These are phyloP conservation scores for Baronia brevicornis DNA, from an alignment of 2,888 invertebrate genomes.

Conservation along the genomic window DNA sequence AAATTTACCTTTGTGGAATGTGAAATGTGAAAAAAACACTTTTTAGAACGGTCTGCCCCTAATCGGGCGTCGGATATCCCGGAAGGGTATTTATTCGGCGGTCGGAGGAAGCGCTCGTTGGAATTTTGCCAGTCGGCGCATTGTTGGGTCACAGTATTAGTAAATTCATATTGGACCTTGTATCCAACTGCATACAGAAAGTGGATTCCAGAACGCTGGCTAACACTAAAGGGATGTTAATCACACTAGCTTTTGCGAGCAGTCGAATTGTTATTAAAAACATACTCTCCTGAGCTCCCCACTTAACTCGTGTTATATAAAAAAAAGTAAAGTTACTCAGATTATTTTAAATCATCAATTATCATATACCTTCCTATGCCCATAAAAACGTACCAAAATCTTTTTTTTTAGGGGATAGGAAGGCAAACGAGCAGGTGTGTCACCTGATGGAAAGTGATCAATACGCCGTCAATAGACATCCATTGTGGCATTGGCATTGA, in stretches of 20 bases:
- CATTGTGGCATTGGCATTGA: no score
- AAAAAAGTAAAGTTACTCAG: no score
- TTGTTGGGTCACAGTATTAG: constrained; percentile 53
- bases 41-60: constrained; percentile 28
- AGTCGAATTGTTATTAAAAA: no score
- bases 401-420: no score
- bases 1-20: constrained; percentile 3
- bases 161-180: constrained; percentile 65
- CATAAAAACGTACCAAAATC: no score
- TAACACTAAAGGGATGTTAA: constrained; percentile 1
- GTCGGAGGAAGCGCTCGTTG: constrained; percentile 36
- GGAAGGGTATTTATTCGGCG: constrained; percentile 35
- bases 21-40: constrained; percentile 7
- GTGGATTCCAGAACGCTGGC: constrained; percentile 2
- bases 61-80: constrained; percentile 43
- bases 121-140: constrained; percentile 54
- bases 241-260: neutral
- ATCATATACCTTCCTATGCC: no score
- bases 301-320: no score
- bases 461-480: no score
- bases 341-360: no score
- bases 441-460: no score
- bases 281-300: no score
- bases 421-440: no score
- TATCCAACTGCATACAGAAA: constrained; percentile 34